Evolutionary conservation across 2,113 vertebrate species (phyloP).

Genomic region (Anguilla rostrata): DNA sequence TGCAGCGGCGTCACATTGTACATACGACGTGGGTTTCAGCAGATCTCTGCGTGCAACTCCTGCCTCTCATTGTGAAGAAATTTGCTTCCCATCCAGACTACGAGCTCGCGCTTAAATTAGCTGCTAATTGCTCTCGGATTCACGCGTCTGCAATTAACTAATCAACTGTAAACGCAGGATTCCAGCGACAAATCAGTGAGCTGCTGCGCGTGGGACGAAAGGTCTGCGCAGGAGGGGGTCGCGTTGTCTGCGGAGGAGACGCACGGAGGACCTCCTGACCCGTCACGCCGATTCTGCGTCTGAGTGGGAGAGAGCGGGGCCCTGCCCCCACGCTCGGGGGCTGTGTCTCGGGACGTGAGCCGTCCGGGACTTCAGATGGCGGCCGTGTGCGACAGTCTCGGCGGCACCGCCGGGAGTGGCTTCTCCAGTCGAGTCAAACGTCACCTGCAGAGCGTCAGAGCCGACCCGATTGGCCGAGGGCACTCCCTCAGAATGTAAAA

Average conservation of each 20-base stretch:
- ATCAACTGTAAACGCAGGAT: neutral
- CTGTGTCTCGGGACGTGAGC: too few relatives aligned
- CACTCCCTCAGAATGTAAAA: neutral
- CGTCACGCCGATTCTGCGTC: neutral
- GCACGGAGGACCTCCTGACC: neutral
- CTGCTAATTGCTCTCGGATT: neutral
- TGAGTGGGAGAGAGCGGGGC: neutral
- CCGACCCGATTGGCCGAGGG: neutral
- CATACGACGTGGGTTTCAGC: neutral
- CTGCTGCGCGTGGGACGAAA: neutral
- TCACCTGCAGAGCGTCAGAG: neutral
- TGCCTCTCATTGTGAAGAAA: neutral
- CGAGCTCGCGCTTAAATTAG: neutral
- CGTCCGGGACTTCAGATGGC: neutral
- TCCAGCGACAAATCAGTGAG: neutral
- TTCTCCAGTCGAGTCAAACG: neutral
- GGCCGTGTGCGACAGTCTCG: neutral
- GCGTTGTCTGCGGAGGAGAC: too few relatives aligned
- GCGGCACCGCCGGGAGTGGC: too few relatives aligned
- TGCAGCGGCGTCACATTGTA: neutral
- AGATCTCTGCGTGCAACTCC: neutral
- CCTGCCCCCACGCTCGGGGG: too few relatives aligned
- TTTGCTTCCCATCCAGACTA: neutral
- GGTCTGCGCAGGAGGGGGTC: neutral
- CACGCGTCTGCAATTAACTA: neutral